Evolutionary conservation across 2,113 vertebrate species (phyloP), one percentile per base, ranked within the genome.

Genomic region (Blennius ocellaris): DNA sequence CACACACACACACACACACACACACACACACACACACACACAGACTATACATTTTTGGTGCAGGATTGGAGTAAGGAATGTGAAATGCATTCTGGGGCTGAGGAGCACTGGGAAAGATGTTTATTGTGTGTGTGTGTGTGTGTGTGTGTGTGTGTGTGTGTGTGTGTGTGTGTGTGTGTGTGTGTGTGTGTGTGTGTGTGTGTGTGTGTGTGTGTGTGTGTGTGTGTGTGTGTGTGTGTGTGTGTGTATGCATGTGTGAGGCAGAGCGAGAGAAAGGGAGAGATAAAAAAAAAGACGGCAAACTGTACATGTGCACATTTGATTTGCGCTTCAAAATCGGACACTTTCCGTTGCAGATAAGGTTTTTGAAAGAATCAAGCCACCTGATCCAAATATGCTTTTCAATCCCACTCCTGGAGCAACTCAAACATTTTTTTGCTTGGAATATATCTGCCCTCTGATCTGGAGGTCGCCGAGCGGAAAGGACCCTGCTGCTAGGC

Each of bases 281-380:
- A 41, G 41, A 51, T 39, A 55, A 51, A 2, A 6, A 65, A 15
- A 62, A 50, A 67, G 61, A 68, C 2, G 21, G 21, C 11, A 58
- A 81, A 68, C 45, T 48, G 49, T 72, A 63, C 56, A 69, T 70
- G 65, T 80, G 81, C 72, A 61, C 55, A 65, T 82, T 81, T 76
- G 79, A 78, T 83, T 76, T 80, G 70, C 8, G 64, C 69, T 68
- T 82, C 72, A 66, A 79, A 78, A 61, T 52, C 72, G 21, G 54
- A 41, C 36, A n/a, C 83, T 87, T 72, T 51, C 58, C 56, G 49
- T 52, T 61, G 15, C 67, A 84, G 85, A 92, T 90, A 85, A 84
- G 76, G 62, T 57, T 59, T 68, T 59, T 11, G 77, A 82, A 85
- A 90, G 82, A 89, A 87, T 74, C 83, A 84, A 73, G 64, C 55